Evolutionary conservation across 2,113 vertebrate genomes (phyloP).

Genomic region (Misgurnus mizolepis): DNA sequence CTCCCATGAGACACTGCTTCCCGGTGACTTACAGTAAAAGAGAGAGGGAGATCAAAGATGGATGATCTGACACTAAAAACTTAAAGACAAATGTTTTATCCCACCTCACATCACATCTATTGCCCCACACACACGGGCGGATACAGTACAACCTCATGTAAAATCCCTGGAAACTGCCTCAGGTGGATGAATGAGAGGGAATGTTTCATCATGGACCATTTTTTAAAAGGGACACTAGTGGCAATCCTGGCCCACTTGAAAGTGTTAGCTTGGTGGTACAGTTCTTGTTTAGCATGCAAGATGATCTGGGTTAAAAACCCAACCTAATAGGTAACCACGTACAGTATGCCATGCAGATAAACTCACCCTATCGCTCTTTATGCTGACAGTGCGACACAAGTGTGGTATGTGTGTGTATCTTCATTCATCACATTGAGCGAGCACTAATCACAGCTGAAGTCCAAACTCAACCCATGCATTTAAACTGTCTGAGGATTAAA

Average conservation of each 20-base stretch:
- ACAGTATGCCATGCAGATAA: constrained; percentile 16
- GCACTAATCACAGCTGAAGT: constrained; percentile 64
- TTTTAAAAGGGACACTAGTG: neutral
- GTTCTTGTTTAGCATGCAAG: too few relatives aligned
- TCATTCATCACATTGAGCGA: constrained; percentile 51
- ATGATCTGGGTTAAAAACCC: too few relatives aligned
- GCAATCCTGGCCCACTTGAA: neutral
- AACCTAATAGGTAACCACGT: too few relatives aligned
- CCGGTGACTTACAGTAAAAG: constrained; percentile 16
- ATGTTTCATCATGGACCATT: neutral
- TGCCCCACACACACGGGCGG: neutral
- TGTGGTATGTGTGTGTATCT: constrained; percentile 14
- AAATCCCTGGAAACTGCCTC: neutral
- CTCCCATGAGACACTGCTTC: constrained; percentile 11
- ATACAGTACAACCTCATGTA: neutral
- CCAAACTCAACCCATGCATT: constrained; percentile 57
- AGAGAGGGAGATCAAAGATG: constrained; percentile 29
- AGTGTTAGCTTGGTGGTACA: neutral
- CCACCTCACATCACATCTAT: neutral
- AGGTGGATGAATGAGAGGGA: neutral
- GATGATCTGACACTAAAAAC: constrained; percentile 22
- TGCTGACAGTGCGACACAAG: constrained; percentile 16
- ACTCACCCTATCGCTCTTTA: constrained; percentile 22
- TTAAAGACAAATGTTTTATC: neutral
- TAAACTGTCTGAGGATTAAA: constrained; percentile 66